Percentiles rank a stretch among this genome's conserved stretches.
phyloP scores from a whole-genome alignment of 2,888 invertebrate species.

The Lasioglossum lativentre region DNA sequence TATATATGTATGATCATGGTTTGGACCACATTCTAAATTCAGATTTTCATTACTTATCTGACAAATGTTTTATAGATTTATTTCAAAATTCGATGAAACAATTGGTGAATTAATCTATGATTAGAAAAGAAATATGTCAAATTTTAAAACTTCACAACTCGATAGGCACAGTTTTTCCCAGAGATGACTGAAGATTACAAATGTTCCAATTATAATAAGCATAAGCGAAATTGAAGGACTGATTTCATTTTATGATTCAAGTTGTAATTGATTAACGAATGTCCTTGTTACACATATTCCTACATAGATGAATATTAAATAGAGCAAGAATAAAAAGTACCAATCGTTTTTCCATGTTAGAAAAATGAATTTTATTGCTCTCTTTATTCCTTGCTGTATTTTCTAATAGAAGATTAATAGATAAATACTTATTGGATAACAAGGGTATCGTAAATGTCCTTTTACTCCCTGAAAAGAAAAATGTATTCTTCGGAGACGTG shows the following conservation, averaged over 20 bases:
- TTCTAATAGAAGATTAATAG: constrained; percentile 31
- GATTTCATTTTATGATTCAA: constrained; percentile 46
- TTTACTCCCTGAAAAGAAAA: constrained; percentile 11
- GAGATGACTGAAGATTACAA: constrained; percentile 49
- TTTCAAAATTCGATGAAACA: constrained; percentile 10
- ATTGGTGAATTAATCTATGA: constrained; percentile 17
- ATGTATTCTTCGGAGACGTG: constrained; percentile 27
- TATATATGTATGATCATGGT: background rate
- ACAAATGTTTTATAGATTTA: constrained; percentile 17
- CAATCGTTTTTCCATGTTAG: constrained; percentile 25
- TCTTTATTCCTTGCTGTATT: constrained; percentile 54
- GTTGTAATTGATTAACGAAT: constrained; percentile 46
- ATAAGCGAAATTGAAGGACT: constrained; percentile 40
- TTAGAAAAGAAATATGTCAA: background rate
- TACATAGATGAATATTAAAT: constrained; percentile 34
- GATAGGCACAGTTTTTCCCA: constrained; percentile 27
- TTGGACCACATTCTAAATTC: constrained; percentile 12
- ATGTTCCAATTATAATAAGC: constrained; percentile 50
- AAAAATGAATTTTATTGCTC: constrained; percentile 29
- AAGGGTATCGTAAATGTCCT: constrained; percentile 10
- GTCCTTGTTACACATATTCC: constrained; percentile 50
- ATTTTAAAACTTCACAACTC: constrained; percentile 24
- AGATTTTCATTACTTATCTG: background rate
- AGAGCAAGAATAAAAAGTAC: constrained; percentile 47
- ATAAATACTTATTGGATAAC: constrained; percentile 39